A percentile compares a stretch with the other conserved stretches of the same genome.
Conservation (phyloP, 2,888 invertebrate species). For the Clostera curtula region DNA sequence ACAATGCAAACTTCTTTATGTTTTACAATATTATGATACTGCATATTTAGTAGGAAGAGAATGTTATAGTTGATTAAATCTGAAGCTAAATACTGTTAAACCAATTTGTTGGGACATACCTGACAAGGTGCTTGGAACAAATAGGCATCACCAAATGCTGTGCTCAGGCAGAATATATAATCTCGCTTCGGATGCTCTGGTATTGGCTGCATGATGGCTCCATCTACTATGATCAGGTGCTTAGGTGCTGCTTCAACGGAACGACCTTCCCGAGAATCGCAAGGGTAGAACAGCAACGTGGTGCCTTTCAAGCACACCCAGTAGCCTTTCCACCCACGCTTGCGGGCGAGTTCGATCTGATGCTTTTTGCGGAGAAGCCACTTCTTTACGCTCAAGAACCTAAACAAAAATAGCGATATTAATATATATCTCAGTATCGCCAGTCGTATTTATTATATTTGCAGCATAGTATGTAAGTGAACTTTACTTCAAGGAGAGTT, state of each 20-base stretch:
- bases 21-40: too few relatives aligned
- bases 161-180: slow-evolving; percentile 98
- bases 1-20: too few relatives aligned
- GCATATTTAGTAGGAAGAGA: too few relatives aligned
- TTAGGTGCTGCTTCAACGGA: slow-evolving; percentile 95
- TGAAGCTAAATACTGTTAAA: background rate
- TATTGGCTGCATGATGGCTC: slow-evolving; percentile 98
- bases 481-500: too few relatives aligned
- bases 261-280: slow-evolving; percentile 92
- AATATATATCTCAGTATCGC: too few relatives aligned
- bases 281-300: slow-evolving; percentile 95
- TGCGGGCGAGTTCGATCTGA: slow-evolving; percentile 95
- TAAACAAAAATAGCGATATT: too few relatives aligned
- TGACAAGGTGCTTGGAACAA: slow-evolving; percentile 94
- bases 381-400: slow-evolving; percentile 98
- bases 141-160: slow-evolving; percentile 98
- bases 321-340: slow-evolving; percentile 98
- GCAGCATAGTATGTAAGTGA: too few relatives aligned
- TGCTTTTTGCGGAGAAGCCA: slow-evolving; percentile 97
- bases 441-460: too few relatives aligned
- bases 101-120: slow-evolving; percentile 58
- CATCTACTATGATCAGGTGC: slow-evolving; percentile 96
- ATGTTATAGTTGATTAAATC: too few relatives aligned
- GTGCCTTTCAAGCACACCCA: slow-evolving; percentile 99
- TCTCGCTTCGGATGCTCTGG: slow-evolving; percentile 99